Base-by-base conservation (phyloP, 2,797 vertebrate species). In the Pipistrellus nathusii region DNA sequence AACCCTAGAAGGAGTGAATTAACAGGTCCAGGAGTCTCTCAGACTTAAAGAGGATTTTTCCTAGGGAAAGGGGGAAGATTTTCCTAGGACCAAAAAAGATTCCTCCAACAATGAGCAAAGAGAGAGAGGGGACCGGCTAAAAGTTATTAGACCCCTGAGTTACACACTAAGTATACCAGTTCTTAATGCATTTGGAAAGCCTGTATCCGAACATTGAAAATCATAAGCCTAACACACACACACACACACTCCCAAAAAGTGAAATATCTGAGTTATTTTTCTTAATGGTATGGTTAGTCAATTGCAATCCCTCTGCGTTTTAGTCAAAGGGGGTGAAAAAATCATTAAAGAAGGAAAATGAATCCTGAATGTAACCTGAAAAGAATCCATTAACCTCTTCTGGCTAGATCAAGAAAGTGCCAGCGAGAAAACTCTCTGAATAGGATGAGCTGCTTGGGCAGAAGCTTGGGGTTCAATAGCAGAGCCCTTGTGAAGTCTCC, bases 1-100 rank as follows among this genome's bases (percentile, higher is more conserved):
- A 90, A 57, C 59, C 59, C 32, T 91, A 78, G 51, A 17, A 77
- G 44, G n/a, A 93, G 5, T 32, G n/a, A 84, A 57, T 76, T 62
- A 80, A 62, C 59, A 87, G 48, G 62, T 41, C 81, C 32, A 48
- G 41, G 41, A 64, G 6, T 72, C 21, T 25, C 51, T 88, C 75
- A 77, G 55, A 75, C 59, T 86, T 82, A 14, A 62, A 93, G 41
- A 85, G 30, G 83, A 41, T 64, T 85, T 90, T 92, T 85, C 38
- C 57, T 72, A 51, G 15, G 5, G 38, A 85, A 94, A 51, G 3
- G 55, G 72, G 48, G 30, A 41, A 73, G 44, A 62, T 77, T 72
- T 91, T 77, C 38, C 68, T 66, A 25, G 23, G 30, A 75, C 13
- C 62, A 53, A 57, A 83, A 93, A 85, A 85, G 21, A 64, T 78